Conservation (phyloP, 2,888 invertebrate genomes). For the Bellardia bayeri region DNA sequence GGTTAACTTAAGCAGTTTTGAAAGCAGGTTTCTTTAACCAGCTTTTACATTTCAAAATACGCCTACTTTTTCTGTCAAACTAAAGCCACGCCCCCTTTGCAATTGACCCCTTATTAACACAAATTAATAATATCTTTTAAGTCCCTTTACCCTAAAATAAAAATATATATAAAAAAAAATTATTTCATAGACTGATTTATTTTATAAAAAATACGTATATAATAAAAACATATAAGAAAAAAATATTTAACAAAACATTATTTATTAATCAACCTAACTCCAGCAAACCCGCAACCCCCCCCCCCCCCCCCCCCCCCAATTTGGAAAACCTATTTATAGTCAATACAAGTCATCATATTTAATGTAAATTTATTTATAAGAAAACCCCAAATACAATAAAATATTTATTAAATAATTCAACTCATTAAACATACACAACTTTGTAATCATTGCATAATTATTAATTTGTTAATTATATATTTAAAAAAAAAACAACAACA, state of each 20-base stretch:
- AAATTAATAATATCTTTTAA: constrained; percentile 1
- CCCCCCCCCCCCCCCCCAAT: too few relatives aligned
- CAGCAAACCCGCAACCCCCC: too few relatives aligned
- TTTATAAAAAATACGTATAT: constrained; percentile 47
- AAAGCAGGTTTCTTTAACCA: too few relatives aligned
- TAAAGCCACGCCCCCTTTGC: neutral
- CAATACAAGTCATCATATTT: constrained; percentile 10
- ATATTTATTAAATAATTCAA: neutral
- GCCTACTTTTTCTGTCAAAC: neutral
- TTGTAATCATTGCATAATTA: constrained; percentile 36
- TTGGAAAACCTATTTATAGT: neutral
- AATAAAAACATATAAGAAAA: constrained; percentile 11
- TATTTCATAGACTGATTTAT: constrained; percentile 70
- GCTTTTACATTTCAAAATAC: neutral
- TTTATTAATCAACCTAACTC: too few relatives aligned
- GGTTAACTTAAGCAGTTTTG: too few relatives aligned
- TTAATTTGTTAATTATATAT: constrained; percentile 53
- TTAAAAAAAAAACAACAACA: neutral
- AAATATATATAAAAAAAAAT: constrained; percentile 24
- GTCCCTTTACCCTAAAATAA: neutral
- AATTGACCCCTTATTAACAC: neutral
- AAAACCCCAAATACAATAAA: constrained; percentile 16
- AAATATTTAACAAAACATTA: constrained; percentile 14
- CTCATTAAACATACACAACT: constrained; percentile 22
- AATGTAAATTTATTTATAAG: constrained; percentile 32